Evolutionary conservation across 2,888 invertebrate genomes (phyloP), one percentile per base, ranked within the genome.

Genomic region (Anoplius nigerrimus): DNA sequence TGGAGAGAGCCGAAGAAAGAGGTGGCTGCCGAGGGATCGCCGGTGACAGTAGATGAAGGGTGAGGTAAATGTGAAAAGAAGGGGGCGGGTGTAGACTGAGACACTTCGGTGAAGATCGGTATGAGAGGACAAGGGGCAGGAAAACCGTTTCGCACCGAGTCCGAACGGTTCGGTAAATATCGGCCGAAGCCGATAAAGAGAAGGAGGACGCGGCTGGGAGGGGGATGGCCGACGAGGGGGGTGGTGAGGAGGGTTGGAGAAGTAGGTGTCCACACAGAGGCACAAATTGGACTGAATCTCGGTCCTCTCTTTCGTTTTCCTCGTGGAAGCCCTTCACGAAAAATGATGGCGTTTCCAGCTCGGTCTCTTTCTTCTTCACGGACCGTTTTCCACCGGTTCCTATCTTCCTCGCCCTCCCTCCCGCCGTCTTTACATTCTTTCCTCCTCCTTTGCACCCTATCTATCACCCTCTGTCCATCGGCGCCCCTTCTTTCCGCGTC

Each of bases 161-260:
- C 57, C 42, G 57, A 57, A 57, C 57, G 57, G 42, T 15, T 62
- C 61, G 61, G 54, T 62, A 62, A 62, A 62, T 62, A 62, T 53
- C 42, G 20, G 22, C 15, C 60, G 21, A 34, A 52, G 21, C 16
- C 60, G 34, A 42, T 53, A 16, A 53, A n/a, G 21, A 2, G 34
- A 20, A 21, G 15, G 48, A 59, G 34, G 24, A 46, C n/a, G n/a
- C n/a, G n/a, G n/a, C n/a, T n/a, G n/a, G n/a, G n/a, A n/a, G n/a
- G n/a, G n/a, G n/a, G n/a, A n/a, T n/a, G n/a, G n/a, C n/a, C n/a
- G n/a, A n/a, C n/a, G n/a, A n/a, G n/a, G n/a, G 18, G 51, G 24
- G 24, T 27, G 15, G 18, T 13, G 16, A 2, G 43, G 15, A 13
- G n/a, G 22, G 24, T n/a, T 8, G 42, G 22, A 53, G 60, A 56